A percentile compares a stretch with the other conserved stretches of the same genome.
Conservation (phyloP, 2,113 vertebrate species). For the Cephalopholis sonnerati region DNA sequence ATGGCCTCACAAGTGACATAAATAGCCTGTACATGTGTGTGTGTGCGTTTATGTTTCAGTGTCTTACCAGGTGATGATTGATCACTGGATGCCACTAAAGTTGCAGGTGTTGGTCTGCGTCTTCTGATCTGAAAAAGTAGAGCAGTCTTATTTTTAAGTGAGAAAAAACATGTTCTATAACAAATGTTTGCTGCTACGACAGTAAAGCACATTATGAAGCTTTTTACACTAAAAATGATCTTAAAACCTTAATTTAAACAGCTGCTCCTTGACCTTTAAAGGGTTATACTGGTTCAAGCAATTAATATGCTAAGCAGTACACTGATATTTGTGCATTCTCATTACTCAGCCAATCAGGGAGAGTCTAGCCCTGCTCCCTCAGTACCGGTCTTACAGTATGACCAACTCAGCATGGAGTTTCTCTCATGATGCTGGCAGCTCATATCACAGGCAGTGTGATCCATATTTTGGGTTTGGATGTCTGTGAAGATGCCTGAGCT, state of each 20-base stretch:
- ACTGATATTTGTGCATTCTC: not conserved
- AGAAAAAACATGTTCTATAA: not conserved
- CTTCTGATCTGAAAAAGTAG: constrained; percentile 88
- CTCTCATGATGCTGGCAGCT: constrained; percentile 17
- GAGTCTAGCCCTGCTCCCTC: not conserved
- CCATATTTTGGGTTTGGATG: constrained; percentile 18
- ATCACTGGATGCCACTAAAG: constrained; percentile 93
- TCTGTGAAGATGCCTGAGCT: constrained; percentile 37
- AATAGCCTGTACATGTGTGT: not conserved
- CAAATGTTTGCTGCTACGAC: not conserved
- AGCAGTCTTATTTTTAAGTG: constrained; percentile 17
- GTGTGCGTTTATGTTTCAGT: not conserved
- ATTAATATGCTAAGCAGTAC: constrained; percentile 7
- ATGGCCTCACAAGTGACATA: not conserved
- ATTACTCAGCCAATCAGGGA: not conserved
- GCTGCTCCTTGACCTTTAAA: not conserved
- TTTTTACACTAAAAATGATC: not conserved
- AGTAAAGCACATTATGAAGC: not conserved
- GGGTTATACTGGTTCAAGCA: not conserved
- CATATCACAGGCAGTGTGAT: constrained; percentile 10
- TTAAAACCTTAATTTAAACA: not conserved
- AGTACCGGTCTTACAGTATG: too few relatives aligned
- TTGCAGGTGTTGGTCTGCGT: constrained; percentile 93
- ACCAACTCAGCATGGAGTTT: not conserved
- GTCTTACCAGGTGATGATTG: constrained; percentile 93